Evolutionary conservation across 2,797 vertebrate species (phyloP).

Genomic region (Pterois miles): DNA sequence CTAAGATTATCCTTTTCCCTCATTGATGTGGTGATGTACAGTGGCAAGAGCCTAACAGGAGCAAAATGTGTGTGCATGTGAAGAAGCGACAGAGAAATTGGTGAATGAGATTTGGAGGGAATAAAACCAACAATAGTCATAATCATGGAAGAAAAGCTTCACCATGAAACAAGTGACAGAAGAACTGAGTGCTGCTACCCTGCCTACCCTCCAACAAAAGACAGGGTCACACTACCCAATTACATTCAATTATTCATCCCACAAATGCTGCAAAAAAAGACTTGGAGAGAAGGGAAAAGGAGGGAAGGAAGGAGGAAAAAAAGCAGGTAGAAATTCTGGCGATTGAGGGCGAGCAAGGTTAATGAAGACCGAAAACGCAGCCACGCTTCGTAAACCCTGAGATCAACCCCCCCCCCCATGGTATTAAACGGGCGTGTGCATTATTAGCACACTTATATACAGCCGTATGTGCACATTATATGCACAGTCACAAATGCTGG

Average conservation of each 20-base stretch:
- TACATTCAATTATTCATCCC: slow-evolving; percentile 67
- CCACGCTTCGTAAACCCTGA: slow-evolving; percentile 60
- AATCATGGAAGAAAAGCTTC: slow-evolving; percentile 3
- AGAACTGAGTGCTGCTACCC: slow-evolving; percentile 10
- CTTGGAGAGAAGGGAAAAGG: not conserved
- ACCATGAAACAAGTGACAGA: slow-evolving; percentile 29
- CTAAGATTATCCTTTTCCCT: slow-evolving; percentile 60
- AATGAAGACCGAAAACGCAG: slow-evolving; percentile 74
- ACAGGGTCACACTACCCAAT: slow-evolving; percentile 59
- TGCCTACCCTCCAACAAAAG: slow-evolving; percentile 44
- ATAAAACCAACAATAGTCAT: not conserved
- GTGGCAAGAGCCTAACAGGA: slow-evolving; percentile 14
- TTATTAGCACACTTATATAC: slow-evolving; percentile 21
- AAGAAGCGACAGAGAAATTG: not conserved
- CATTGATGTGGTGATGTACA: slow-evolving; percentile 46
- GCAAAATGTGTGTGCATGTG: slow-evolving; percentile 1
- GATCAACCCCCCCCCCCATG: too few species aligned
- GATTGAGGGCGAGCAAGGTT: slow-evolving; percentile 64
- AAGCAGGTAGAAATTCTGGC: slow-evolving; percentile 45
- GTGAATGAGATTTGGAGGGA: not conserved
- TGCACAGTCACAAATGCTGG: slow-evolving; percentile 32
- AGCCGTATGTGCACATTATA: slow-evolving; percentile 29
- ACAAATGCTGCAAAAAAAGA: slow-evolving; percentile 26
- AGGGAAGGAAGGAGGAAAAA: not conserved
- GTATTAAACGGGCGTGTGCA: slow-evolving; percentile 10